phyloP scores from a whole-genome alignment of 2,888 invertebrate genomes.

The Synanthedon vespiformis region DNA sequence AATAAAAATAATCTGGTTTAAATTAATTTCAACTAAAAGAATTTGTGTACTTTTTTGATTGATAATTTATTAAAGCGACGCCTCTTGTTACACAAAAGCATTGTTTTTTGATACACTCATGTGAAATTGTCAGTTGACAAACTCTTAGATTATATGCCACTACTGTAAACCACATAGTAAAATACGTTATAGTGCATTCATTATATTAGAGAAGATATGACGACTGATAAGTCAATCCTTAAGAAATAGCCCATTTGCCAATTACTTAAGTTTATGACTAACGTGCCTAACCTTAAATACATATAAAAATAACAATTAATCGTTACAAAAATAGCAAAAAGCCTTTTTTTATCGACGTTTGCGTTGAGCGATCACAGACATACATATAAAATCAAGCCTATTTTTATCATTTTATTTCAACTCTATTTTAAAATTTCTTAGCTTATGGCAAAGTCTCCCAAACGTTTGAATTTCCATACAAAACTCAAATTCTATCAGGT shows the following conservation, averaged over 20 bases:
- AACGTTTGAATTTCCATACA: too few species aligned
- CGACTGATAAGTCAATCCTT: background rate
- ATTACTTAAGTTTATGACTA: too few species aligned
- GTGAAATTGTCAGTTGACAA: background rate
- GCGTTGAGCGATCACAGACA: slow-evolving; percentile 20
- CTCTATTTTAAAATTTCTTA: too few species aligned
- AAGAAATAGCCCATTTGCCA: background rate
- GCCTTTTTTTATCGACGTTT: slow-evolving; percentile 4
- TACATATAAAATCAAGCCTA: background rate
- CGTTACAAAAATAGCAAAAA: background rate
- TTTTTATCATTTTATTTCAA: background rate
- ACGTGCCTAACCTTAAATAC: background rate
- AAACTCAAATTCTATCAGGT: too few species aligned
- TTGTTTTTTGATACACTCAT: slow-evolving; percentile 1
- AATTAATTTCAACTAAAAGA: too few species aligned
- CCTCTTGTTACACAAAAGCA: slow-evolving; percentile 34
- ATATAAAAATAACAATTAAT: background rate
- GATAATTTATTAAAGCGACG: slow-evolving; percentile 6
- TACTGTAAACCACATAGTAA: slow-evolving; percentile 38
- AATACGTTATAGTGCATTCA: slow-evolving; percentile 24
- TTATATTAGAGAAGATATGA: background rate
- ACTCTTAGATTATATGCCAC: slow-evolving; percentile 2
- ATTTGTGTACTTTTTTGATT: too few species aligned
- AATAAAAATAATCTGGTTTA: too few species aligned
- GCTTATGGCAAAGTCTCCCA: too few species aligned